Base-by-base conservation (phyloP, 2,888 invertebrate genomes). In the Cheilosia grossa region DNA sequence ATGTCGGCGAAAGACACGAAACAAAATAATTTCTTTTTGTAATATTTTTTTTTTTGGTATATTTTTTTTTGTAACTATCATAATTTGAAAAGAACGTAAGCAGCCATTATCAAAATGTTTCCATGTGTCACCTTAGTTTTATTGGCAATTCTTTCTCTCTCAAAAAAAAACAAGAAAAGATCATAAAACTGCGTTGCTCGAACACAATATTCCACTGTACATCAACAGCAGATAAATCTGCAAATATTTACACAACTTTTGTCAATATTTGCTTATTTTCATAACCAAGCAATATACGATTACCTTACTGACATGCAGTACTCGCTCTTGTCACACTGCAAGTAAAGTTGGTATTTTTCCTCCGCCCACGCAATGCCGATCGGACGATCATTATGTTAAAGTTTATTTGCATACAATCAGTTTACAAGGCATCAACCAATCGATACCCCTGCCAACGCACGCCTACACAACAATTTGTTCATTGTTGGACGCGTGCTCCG, bases 361-460 rank as follows among this genome's bases (percentile, higher is more conserved):
- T 64, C 77, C 77, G 59, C 82, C 82, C 77, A 82, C 82, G 77
- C 82, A 77, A 82, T 37, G 54, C 64, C 74, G 37, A 74, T 64
- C 63, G 47, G 24, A 24, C 63, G 37, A 78, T 27, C 37, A 53
- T 27, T 7, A 63, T 47, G 58, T 56, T 69, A 6, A 64, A 42
- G 44, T 72, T 72, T 77, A 47, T 66, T 79, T 79, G 66, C 72
- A 66, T 66, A 66, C 70, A 82, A 69, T 59, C 64, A n/a, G 13
- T 72, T 66, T 61, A 77, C 70, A 77, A 27, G 40, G 21, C 61
- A 51, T 58, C 75, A 54, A 54, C 54, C 15, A 67, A 40, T 33
- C 37, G 59, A 54, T 54, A 17, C 30, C 30, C 59, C 61, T 66
- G 56, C 56, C 54, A 56, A 19, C 40, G 37, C 21, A 19, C n/a